Conservation (phyloP, 1,140 invertebrate genomes). For the Mycetomoellerius zeteki region DNA sequence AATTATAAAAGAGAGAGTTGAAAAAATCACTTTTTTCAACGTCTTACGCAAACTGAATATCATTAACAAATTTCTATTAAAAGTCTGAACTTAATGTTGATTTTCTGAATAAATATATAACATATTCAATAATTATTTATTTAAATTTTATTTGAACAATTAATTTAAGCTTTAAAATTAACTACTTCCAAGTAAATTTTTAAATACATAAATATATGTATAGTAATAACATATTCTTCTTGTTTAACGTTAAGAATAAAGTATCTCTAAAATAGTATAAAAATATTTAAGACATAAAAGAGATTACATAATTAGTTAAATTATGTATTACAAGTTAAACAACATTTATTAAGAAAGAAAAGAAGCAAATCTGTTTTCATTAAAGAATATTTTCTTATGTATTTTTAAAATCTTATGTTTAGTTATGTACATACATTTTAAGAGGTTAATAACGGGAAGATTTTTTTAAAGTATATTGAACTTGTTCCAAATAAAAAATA, state of each 20-base stretch:
- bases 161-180: not conserved
- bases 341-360: not conserved
- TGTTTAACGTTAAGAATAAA: not conserved
- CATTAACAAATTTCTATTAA: too few species aligned
- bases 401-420: not conserved
- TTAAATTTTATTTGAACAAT: not conserved
- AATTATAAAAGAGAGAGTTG: not conserved
- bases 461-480: not conserved
- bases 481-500: not conserved
- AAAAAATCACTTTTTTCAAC: not conserved
- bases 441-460: not conserved
- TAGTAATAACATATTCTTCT: not conserved
- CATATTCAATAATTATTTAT: too few species aligned
- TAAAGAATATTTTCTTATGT: not conserved
- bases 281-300: not conserved
- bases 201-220: not conserved
- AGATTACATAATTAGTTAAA: slow-evolving; percentile 4
- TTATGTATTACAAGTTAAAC: not conserved
- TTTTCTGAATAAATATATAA: too few species aligned
- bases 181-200: not conserved
- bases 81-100: too few species aligned
- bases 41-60: not conserved
- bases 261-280: not conserved
- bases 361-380: not conserved
- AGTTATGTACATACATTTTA: not conserved